Percentiles rank a stretch among this genome's conserved stretches.
Conservation (phyloP, 2,797 vertebrate species). For the Typhlichthys subterraneus region DNA sequence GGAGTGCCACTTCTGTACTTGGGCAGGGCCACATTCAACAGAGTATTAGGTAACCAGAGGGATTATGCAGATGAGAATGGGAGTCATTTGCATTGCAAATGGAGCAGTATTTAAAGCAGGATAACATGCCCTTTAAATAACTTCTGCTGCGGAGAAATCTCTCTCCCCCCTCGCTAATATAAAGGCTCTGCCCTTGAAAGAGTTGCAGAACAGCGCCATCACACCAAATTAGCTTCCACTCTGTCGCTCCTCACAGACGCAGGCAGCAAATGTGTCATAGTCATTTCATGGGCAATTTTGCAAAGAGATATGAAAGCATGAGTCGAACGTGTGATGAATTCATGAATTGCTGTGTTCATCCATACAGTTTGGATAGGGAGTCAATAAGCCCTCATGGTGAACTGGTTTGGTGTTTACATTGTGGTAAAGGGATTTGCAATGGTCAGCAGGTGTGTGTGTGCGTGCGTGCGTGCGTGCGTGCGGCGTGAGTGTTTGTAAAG, state of each 20-base stretch:
- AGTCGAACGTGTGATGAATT: conserved; percentile 41
- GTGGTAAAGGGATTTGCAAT: not conserved
- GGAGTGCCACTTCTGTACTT: conserved; percentile 26
- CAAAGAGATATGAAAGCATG: conserved; percentile 6
- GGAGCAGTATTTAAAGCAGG: conserved; percentile 64
- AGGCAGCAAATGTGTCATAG: conserved; percentile 44
- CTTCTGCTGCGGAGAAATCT: conserved; percentile 66
- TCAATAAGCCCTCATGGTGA: conserved; percentile 24
- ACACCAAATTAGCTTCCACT: conserved; percentile 39
- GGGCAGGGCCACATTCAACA: conserved; percentile 25
- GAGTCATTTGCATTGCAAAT: conserved; percentile 74
- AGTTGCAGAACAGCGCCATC: conserved; percentile 33
- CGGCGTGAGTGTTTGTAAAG: no score
- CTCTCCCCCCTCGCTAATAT: conserved; percentile 45
- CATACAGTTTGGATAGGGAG: conserved; percentile 30
- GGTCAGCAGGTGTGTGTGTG: not conserved
- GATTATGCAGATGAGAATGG: conserved; percentile 68
- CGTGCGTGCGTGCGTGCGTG: not conserved
- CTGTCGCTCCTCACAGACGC: conserved; percentile 20
- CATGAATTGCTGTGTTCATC: conserved; percentile 23
- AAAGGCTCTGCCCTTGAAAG: conserved; percentile 55
- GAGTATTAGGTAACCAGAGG: conserved; percentile 59
- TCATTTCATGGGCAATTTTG: conserved; percentile 55
- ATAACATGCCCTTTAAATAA: conserved; percentile 75
- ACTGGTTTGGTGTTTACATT: conserved; percentile 6